Evolutionary conservation across 1,140 invertebrate species (phyloP), one percentile per base, ranked within the genome.

Genomic region (Aethina tumida): DNA sequence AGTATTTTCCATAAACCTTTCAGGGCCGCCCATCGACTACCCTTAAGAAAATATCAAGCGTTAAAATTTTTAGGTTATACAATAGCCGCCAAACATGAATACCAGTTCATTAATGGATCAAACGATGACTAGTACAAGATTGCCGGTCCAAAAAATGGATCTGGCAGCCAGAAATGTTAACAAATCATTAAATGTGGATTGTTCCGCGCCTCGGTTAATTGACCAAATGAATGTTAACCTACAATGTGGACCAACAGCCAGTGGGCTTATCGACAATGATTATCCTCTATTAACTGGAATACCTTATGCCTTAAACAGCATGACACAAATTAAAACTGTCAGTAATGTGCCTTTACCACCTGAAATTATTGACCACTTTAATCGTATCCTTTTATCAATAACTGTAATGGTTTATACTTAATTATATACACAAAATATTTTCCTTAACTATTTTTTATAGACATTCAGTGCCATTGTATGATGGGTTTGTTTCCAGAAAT

Each of bases 401-500:
- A 30, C 2, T 22, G 4, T 18, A 15, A 34, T 27, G 7, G 13
- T 14, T 9, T 28, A 28, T 17, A 29, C 12, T 8, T 9, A 9
- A 8, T 8, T 29, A 7, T 29, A 29, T 29, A 29, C 14, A 9
- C 6, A 9, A 20, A 26, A 16, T 24, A 35, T 31, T 33, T 50
- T 49, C 27, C 43, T 52, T 31, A 44, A 48, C 15, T 24, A 33
- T 20, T 40, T 40, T 35, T 21, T 37, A 41, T 54, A 90, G 85
- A 87, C 70, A 82, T 92, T 69, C 89, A 94, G 65, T 91, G 84
- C 50, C 88, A 94, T 58, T 95, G 88, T 59, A 79, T 87, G 65
- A 96, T 97, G 86, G 95, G 95, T 4, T 63, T 97, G 4, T 96
- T 98, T 68, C 84, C 92, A 38, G 91, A 95, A 60, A 95, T 99